Base-by-base conservation (phyloP, 1,140 invertebrate species). In the Apis dorsata region DNA sequence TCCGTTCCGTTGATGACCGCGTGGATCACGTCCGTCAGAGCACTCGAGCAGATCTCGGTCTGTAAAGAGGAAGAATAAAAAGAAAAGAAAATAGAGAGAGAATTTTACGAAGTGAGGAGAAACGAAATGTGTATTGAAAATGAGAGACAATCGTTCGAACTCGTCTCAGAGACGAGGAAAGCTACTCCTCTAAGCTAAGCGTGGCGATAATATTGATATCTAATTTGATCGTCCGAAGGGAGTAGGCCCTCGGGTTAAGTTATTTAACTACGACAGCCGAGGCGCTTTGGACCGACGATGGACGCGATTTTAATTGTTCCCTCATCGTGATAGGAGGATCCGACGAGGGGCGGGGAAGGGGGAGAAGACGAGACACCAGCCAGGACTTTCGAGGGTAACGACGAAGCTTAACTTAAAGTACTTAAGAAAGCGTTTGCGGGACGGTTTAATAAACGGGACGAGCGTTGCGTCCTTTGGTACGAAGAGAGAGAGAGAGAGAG, bases 1-100 rank as follows among this genome's bases (percentile, higher is more conserved):
- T 99, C 98, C 28, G 97, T 97, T 21, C 98, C 98, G 91, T 98
- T 98, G 89, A 99, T 97, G 81, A 99, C 98, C 55, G 98, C 97
- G 90, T 98, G 97, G 86, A 99, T 97, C 80, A 99, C 97, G 91
- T 99, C 98, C 51, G 97, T 97, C 72, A 99, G 94, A 24, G 98
- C 97, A 88, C 97, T 97, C 65, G 97, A 96, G 92, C 97, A 98
- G 68, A 99, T 95, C 93, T 99, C 98, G 85, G 96, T 96, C 98
- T 99, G 96, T 15, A 71, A 55, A 10, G 51, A 5, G 2, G 19
- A 7, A 7, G 19, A 7, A 17, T 13, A 21, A 12, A 72, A 49
- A 24, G 24, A 19, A 51, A 10, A 44, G 2, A 11, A 11, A 62
- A n/a, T 12, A 1, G 3, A n/a, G 2, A 21, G 10, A 19, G 11